A percentile compares a stretch with the other conserved stretches of the same genome.
phyloP scores from a whole-genome alignment of 2,797 vertebrate genomes.

The Melanotaenia nigrans region DNA sequence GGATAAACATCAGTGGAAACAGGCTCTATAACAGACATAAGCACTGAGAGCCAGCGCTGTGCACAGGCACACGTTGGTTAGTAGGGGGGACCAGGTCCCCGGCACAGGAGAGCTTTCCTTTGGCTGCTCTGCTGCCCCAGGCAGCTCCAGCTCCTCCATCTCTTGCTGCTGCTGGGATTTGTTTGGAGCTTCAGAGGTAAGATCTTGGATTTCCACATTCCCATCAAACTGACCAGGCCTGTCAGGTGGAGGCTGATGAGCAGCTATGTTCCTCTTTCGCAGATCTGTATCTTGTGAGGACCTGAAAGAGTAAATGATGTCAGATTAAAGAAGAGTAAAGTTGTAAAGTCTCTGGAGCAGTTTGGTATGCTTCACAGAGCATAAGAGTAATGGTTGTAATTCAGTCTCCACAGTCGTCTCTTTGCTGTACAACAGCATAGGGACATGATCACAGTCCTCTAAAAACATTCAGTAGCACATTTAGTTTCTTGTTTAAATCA shows the following conservation, averaged over 20 bases:
- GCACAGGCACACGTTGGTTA: conserved; percentile 91
- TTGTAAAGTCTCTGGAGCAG: background rate
- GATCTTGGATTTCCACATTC: conserved; percentile 27
- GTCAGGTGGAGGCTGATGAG: conserved; percentile 43
- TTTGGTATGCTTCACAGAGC: background rate
- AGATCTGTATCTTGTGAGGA: conserved; percentile 82
- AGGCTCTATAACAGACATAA: conserved; percentile 93
- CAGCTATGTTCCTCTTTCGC: conserved; percentile 80
- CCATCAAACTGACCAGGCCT: conserved; percentile 40
- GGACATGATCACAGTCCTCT: background rate
- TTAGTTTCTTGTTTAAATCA: background rate
- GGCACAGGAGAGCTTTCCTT: conserved; percentile 64
- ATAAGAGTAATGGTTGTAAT: background rate
- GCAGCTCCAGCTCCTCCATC: conserved; percentile 11
- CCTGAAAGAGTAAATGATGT: conserved; percentile 64
- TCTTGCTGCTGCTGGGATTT: conserved; percentile 56
- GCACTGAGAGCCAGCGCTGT: conserved; percentile 89
- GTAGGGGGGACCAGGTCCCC: conserved; percentile 88
- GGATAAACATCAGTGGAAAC: conserved; percentile 88
- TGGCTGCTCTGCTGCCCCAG: conserved; percentile 15
- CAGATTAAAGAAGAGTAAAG: background rate
- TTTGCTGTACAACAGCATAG: too few species aligned
- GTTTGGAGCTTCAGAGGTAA: conserved; percentile 41
- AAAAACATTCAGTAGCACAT: too few species aligned
- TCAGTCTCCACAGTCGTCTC: background rate